Evolutionary conservation across 2,888 invertebrate species (phyloP).

Genomic region (Eilema sororculum): DNA sequence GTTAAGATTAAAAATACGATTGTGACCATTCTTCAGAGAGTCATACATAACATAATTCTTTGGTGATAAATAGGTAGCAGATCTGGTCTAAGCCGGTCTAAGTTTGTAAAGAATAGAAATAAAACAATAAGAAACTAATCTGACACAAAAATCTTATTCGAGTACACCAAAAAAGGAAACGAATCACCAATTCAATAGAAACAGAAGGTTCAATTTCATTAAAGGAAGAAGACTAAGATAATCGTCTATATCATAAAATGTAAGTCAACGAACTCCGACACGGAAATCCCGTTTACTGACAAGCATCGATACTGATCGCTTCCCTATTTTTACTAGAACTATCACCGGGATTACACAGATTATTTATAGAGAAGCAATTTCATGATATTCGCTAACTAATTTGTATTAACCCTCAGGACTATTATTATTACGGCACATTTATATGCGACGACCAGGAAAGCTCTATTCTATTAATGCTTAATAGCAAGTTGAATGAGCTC

Average conservation of each 20-base stretch:
- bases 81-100: no score
- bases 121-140: not conserved
- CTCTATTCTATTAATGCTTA: slow-evolving; percentile 63
- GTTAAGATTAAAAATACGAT: slow-evolving; percentile 41
- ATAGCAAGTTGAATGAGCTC: slow-evolving; percentile 68
- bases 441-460: slow-evolving; percentile 57
- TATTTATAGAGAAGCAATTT: slow-evolving; percentile 56
- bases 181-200: not conserved
- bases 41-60: no score
- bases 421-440: slow-evolving; percentile 64
- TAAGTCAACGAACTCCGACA: slow-evolving; percentile 57
- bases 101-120: not conserved
- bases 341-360: slow-evolving; percentile 63
- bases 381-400: slow-evolving; percentile 64
- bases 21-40: not conserved
- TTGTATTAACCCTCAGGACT: slow-evolving; percentile 68
- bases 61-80: no score
- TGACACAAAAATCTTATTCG: no score
- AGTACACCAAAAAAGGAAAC: not conserved
- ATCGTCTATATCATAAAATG: slow-evolving; percentile 18
- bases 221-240: slow-evolving; percentile 6
- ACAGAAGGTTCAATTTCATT: not conserved
- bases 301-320: slow-evolving; percentile 57
- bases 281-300: slow-evolving; percentile 71
- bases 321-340: slow-evolving; percentile 63